A percentile compares a stretch with the other conserved stretches of the same genome.
phyloP scores from a whole-genome alignment of 2,113 vertebrate species.

The Athene cunicularia region DNA sequence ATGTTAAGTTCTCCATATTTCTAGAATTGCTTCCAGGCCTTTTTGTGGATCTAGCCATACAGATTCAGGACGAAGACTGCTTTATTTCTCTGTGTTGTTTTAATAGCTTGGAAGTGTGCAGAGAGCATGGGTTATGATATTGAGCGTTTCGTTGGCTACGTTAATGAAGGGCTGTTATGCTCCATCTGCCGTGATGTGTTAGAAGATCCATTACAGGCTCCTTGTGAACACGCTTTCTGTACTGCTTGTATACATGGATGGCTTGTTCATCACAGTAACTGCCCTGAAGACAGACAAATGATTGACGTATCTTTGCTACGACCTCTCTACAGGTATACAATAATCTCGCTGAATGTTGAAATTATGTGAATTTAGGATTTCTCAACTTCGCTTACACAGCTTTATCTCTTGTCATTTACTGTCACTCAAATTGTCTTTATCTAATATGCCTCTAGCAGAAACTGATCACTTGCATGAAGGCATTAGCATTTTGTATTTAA shows the following conservation, averaged over 20 bases:
- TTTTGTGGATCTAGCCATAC: background rate
- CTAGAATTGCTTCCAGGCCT: background rate
- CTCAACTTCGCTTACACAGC: background rate
- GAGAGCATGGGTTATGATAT: conserved; percentile 86
- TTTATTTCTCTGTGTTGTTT: background rate
- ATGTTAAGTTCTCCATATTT: fast-evolving
- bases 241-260: conserved; percentile 86
- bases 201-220: conserved; percentile 87
- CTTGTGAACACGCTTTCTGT: conserved; percentile 90
- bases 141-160: conserved; percentile 89
- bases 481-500: background rate
- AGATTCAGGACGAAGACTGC: background rate
- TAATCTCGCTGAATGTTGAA: background rate
- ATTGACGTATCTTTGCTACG: conserved; percentile 80
- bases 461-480: background rate
- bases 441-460: background rate
- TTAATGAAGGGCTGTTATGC: conserved; percentile 89
- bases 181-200: conserved; percentile 88
- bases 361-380: background rate
- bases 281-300: conserved; percentile 86
- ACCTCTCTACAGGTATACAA: conserved; percentile 82
- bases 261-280: conserved; percentile 85
- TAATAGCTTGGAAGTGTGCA: background rate
- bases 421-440: background rate
- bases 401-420: background rate